Base-by-base conservation (phyloP, 2,797 vertebrate species). In the Hippocampus kuda region DNA sequence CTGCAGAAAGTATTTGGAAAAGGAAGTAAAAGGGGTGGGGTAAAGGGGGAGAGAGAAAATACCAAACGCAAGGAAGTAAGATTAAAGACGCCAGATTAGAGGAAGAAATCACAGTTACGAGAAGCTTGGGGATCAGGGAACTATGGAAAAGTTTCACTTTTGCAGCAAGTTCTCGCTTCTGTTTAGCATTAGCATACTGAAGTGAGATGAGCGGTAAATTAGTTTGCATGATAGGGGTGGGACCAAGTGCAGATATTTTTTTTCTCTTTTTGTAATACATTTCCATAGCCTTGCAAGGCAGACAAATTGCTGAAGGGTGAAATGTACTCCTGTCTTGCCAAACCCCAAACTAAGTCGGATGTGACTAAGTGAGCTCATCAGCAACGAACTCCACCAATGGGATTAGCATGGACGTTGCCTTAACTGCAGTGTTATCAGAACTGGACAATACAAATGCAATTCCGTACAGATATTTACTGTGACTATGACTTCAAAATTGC, bases 21-120 rank as follows among this genome's bases (percentile, higher is more conserved):
- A 70, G 69, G 26, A 24, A 73, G 48, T 70, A 68, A 64, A 68
- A 27, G 18, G n/a, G 54, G 66, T 27, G 66, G 73, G 34, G 63
- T 72, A 61, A 13, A 68, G 63, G 24, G 66, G 22, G 18, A 56
- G 51, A 68, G 38, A 3, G 30, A 38, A 30, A 54, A 30, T 8
- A 34, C 59, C 15, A 61, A 48, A 65, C 44, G 18, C 26, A 16
- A 65, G 66, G 24, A 48, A 71, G 53, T 62, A 71, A 69, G 24
- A 68, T 20, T 18, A 59, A 60, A 48, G 44, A 41, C 13, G 10
- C 46, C 48, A 38, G 4, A 57, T 22, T 63, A 56, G 62, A 49
- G 15, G 20, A 15, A 72, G 22, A 68, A 79, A 72, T 63, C 53
- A 75, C 38, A 4, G 27, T 70, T 67, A 41, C 20, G 48, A 46